Base-by-base conservation (phyloP, 2,888 invertebrate species). In the Pyrgus malvae region DNA sequence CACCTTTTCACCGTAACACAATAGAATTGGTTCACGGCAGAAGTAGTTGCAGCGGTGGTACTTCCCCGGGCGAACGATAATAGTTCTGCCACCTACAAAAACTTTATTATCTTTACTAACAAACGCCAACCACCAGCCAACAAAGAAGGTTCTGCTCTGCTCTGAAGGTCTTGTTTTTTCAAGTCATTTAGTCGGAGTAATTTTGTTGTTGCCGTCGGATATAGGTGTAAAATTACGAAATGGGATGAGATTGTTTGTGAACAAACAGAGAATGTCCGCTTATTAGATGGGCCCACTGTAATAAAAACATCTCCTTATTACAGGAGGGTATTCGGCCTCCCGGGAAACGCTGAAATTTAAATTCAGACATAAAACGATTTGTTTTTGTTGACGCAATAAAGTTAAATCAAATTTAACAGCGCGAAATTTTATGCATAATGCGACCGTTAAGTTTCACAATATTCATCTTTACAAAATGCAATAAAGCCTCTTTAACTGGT, bases 271-370 rank as follows among this genome's bases (percentile, higher is more conserved):
- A 79, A 74, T 81, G 81, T 79, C 83, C 84, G 83, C 78, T 82
- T 87, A 86, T 85, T 87, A 86, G 78, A 79, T 76, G 77, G 80
- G 77, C 72, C 73, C 69, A 69, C 67, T 73, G 81, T 86, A 86
- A 87, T 86, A 87, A 87, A 86, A 86, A 83, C 85, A 84, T 80
- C 70, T 77, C 82, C 85, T 82, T 82, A 81, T 84, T 84, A 80
- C 79, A 74, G 64, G 66, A 60, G 64, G 72, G 69, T 69, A 67
- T 65, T 69, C 70, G 65, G 68, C 68, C 74, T 72, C 70, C 70
- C 64, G 67, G 66, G 71, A 70, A 70, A 74, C 69, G 73, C 71
- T 70, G 72, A 78, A 85, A 83, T 85, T 84, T 80, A 80, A 88
- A 84, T 84, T 80, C 72, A 72, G 63, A 76, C 78, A 77, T 83